phyloP scores from a whole-genome alignment of 1,140 invertebrate species.

The Neoseiulus cucumeris region DNA sequence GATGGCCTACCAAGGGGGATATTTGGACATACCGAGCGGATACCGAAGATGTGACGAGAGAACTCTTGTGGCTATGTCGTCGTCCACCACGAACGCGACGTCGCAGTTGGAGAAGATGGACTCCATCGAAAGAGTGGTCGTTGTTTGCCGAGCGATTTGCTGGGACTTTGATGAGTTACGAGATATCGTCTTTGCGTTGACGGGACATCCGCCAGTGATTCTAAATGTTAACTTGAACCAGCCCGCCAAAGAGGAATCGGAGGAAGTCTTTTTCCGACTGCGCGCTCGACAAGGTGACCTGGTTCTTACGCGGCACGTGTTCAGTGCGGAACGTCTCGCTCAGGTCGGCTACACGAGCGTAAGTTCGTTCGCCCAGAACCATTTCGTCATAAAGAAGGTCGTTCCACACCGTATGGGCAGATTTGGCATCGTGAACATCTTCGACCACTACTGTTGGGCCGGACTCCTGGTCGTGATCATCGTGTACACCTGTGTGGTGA shows the following conservation, averaged over 20 bases:
- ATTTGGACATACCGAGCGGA: background rate
- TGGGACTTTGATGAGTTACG: slow-evolving; percentile 6
- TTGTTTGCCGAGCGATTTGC: background rate
- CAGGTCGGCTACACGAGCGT: slow-evolving; percentile 1
- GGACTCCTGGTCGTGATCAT: background rate
- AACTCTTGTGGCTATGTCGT: background rate
- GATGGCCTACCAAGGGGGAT: background rate
- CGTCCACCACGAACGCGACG: background rate
- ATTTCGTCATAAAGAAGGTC: background rate
- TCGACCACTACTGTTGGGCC: background rate
- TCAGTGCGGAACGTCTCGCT: background rate
- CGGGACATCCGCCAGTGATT: background rate
- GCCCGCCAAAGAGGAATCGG: background rate
- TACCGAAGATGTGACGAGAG: background rate
- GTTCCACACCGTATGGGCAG: background rate
- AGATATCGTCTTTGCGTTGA: background rate
- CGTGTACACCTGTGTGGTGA: background rate
- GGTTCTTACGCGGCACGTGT: background rate
- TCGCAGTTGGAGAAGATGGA: background rate
- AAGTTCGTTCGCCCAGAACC: background rate
- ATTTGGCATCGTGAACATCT: background rate
- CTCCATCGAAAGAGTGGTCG: background rate
- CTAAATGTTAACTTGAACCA: background rate
- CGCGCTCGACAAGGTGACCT: background rate
- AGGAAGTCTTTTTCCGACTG: background rate